These are phyloP conservation scores for Cuculus canorus DNA, from an alignment of 2,797 vertebrate species.

Conservation along the genomic window DNA sequence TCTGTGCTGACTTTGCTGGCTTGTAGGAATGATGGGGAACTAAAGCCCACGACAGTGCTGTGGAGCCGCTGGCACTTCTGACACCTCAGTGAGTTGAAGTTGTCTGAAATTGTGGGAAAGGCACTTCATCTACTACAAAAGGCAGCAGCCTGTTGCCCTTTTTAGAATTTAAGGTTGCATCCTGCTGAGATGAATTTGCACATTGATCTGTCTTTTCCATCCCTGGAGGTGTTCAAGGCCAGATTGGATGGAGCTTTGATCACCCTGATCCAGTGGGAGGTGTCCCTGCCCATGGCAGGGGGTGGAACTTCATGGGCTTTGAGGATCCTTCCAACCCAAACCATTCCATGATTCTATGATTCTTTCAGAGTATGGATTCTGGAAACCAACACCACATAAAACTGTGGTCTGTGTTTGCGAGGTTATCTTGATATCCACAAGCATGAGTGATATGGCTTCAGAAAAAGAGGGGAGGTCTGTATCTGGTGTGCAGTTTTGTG, in stretches of 20 bases:
- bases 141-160: not conserved
- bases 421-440: not conserved
- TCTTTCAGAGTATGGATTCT: not conserved
- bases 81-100: slow-evolving; percentile 48
- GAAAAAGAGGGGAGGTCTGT: not conserved
- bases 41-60: slow-evolving; percentile 60
- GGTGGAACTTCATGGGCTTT: too few relatives aligned
- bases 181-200: not conserved
- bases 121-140: slow-evolving; percentile 4
- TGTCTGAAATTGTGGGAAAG: slow-evolving; percentile 28
- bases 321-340: too few relatives aligned
- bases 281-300: too few relatives aligned
- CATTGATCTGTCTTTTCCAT: not conserved
- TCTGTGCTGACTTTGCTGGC: slow-evolving; percentile 37
- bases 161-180: not conserved
- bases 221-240: too few relatives aligned
- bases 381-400: fast-evolving
- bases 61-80: slow-evolving; percentile 46
- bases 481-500: not conserved
- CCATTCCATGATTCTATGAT: too few relatives aligned
- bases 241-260: too few relatives aligned
- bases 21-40: slow-evolving; percentile 52
- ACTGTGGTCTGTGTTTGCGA: not conserved
- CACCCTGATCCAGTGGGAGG: too few relatives aligned
- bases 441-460: not conserved